phyloP scores from a whole-genome alignment of 1,140 invertebrate species.

The Glossosoma conforme region DNA sequence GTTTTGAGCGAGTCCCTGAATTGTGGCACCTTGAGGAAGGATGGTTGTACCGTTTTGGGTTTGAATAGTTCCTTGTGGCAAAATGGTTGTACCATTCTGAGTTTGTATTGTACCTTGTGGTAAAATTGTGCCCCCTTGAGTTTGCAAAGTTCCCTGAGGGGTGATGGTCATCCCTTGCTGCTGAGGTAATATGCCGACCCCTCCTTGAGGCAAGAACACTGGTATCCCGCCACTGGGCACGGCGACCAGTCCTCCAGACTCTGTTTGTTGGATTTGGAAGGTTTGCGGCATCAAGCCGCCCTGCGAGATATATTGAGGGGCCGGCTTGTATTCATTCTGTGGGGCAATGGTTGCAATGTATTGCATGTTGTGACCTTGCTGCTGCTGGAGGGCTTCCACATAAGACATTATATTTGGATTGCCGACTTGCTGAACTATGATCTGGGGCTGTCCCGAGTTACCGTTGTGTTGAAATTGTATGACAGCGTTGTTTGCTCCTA shows the following conservation, averaged over 20 bases:
- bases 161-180: slow-evolving; percentile 43
- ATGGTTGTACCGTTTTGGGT: slow-evolving; percentile 48
- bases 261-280: slow-evolving; percentile 57
- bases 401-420: slow-evolving; percentile 64
- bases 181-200: slow-evolving; percentile 48
- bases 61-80: slow-evolving; percentile 46
- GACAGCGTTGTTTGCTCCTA: slow-evolving; percentile 43
- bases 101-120: slow-evolving; percentile 39
- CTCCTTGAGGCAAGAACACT: slow-evolving; percentile 50
- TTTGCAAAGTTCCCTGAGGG: slow-evolving; percentile 47
- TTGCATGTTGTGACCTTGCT: slow-evolving; percentile 63
- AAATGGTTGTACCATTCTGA: slow-evolving; percentile 46
- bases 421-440: slow-evolving; percentile 62
- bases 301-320: slow-evolving; percentile 54
- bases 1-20: slow-evolving; percentile 43
- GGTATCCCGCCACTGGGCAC: slow-evolving; percentile 58
- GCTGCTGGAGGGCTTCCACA: slow-evolving; percentile 61
- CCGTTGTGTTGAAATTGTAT: slow-evolving; percentile 49
- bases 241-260: slow-evolving; percentile 54
- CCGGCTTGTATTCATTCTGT: slow-evolving; percentile 52
- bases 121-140: slow-evolving; percentile 49
- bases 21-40: slow-evolving; percentile 46
- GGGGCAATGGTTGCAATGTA: slow-evolving; percentile 64
- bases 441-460: slow-evolving; percentile 51
- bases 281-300: slow-evolving; percentile 56